Base-by-base conservation (phyloP, 2,888 invertebrate species). In the Lissocephala sabroskyi region DNA sequence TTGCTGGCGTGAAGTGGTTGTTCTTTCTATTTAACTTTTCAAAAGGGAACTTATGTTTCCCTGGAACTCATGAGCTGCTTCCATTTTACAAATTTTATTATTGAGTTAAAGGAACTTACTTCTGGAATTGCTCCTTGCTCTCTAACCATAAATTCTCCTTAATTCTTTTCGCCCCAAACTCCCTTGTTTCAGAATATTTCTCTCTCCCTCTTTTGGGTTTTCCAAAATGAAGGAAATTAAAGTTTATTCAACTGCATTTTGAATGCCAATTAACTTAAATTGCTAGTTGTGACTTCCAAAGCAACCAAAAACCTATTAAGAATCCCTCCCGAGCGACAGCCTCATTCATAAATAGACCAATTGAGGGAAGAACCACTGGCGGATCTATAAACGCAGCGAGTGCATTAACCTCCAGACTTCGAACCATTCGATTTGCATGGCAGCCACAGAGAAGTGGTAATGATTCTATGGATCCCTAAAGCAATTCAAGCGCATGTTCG, bases 251-350 rank as follows among this genome's bases (percentile, higher is more conserved):
- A 76, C 77, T 70, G 74, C 64, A 74, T 77, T 35, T 77, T 66
- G 71, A 77, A 73, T 73, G 71, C 55, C 77, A 73, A 73, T 73
- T 71, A 74, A 64, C 55, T 53, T 74, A 70, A 77, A 71, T 71
- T 57, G 70, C 57, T 77, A 77, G 71, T 62, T 77, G 57, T 74
- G 74, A 73, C 77, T 68, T 54, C 54, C 50, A 73, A 62, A 51
- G 61, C 56, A 60, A 63, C 49, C 68, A 65, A 58, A n/a, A 52
- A 58, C 46, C 73, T 57, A 73, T 70, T 70, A 70, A 68, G 60
- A 54, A 13, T 6, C 33, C 13, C 13, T n/a, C n/a, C 13, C 29
- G 13, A 17, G 10, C 36, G 11, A 44, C 30, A 45, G 17, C 18
- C 28, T 37, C 19, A 32, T 3, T 17, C 28, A 41, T 19, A 36